Evolutionary conservation across 2,797 vertebrate species (phyloP).

Genomic region (Podarcis lilfordi): DNA sequence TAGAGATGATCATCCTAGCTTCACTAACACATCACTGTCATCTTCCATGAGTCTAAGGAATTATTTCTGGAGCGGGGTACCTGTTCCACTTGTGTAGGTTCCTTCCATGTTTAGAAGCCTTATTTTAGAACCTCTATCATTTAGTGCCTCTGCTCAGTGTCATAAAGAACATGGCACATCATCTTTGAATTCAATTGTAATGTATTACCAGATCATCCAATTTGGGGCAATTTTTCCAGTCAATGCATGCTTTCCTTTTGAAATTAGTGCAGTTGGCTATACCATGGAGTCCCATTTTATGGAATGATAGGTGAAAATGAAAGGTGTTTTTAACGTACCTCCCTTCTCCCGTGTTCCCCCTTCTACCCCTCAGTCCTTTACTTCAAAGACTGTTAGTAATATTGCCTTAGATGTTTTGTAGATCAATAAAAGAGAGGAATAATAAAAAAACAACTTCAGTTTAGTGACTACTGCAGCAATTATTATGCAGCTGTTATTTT

Average conservation of each 20-base stretch:
- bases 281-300: background rate
- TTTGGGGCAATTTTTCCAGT: background rate
- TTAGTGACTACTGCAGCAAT: background rate
- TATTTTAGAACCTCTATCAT: background rate
- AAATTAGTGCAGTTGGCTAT: background rate
- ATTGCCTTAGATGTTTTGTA: background rate
- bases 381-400: background rate
- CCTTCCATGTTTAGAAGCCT: too few species aligned
- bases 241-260: background rate
- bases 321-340: background rate
- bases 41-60: too few species aligned
- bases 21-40: too few species aligned
- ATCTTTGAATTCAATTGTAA: background rate
- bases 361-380: background rate
- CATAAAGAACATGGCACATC: background rate
- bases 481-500: slow-evolving; percentile 25
- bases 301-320: background rate
- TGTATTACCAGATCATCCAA: background rate
- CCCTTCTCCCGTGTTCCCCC: background rate
- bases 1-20: too few species aligned
- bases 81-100: too few species aligned
- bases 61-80: too few species aligned
- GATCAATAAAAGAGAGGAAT: background rate
- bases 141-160: background rate
- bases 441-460: background rate